phyloP scores from a whole-genome alignment of 2,888 invertebrate species.

The Acanthoscelides obtectus region DNA sequence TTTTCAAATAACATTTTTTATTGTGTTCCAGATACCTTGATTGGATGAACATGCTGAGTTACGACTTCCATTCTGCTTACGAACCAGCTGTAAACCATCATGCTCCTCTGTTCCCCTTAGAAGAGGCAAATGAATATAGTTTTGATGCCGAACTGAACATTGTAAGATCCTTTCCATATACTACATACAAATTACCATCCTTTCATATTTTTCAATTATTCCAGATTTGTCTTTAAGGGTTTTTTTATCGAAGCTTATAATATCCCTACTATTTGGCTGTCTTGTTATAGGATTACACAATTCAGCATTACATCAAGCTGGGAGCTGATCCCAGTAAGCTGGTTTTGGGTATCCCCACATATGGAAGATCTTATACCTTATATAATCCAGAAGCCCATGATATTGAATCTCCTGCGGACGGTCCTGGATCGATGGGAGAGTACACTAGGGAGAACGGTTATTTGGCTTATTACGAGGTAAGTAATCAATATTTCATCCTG shows the following conservation, averaged over 20 bases:
- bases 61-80: conserved; percentile 90
- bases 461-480: conserved; percentile 86
- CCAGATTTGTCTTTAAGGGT: too few species aligned
- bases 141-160: conserved; percentile 84
- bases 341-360: conserved; percentile 83
- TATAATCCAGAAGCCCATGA: conserved; percentile 80
- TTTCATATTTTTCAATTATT: too few species aligned
- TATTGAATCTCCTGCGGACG: conserved; percentile 84
- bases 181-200: too few species aligned
- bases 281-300: conserved; percentile 71
- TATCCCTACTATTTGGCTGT: too few species aligned
- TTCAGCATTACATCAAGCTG: conserved; percentile 73
- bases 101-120: conserved; percentile 76
- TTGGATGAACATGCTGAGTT: conserved; percentile 87
- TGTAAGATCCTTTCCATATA: conserved; percentile 63
- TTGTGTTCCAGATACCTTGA: conserved; percentile 65
- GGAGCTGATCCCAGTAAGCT: conserved; percentile 78
- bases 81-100: conserved; percentile 91
- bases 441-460: conserved; percentile 91
- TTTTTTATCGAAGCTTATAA: too few species aligned
- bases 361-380: conserved; percentile 85
- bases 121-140: conserved; percentile 82
- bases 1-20: too few species aligned
- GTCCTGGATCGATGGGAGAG: conserved; percentile 86
- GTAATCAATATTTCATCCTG: not conserved